Evolutionary conservation across 2,113 vertebrate genomes (phyloP), one percentile per base, ranked within the genome.

Genomic region (Tor tambroides): DNA sequence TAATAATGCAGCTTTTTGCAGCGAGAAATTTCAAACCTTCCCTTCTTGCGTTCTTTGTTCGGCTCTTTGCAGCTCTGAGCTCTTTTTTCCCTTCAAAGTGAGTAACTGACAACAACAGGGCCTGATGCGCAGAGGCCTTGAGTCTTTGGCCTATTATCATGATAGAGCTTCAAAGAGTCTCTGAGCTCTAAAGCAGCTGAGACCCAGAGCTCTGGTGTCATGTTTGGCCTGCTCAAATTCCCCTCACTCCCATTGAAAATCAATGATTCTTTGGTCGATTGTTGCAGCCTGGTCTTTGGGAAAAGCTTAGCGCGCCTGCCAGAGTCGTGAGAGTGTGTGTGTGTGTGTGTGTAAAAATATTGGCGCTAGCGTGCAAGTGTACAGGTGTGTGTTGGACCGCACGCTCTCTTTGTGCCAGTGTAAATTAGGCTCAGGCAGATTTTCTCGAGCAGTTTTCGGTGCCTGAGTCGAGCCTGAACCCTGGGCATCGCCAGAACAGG

Each of bases 381-480:
- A 90, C 91, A 91, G 86, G 91, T 83, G 80, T 75, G n/a, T 87
- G 87, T 87, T 87, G 79, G 49, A 79, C 87, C 54, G 86, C 82
- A 87, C 80, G 88, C 89, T 91, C 89, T 90, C 87, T 90, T 92
- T 87, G 88, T 90, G 87, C 78, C 89, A 85, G 90, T 92, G 91
- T 93, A 94, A 95, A 94, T 94, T 91, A 93, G 92, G 89, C 92
- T 92, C 93, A 94, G 91, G 87, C 91, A 90, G 92, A 91, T 94
- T 94, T 93, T 93, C 90, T 89, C 76, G 2, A 83, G 26, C 61
- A 23, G 76, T 32, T 72, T 71, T 51, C 46, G 4, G 61, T 32
- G 43, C 91, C 81, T 17, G 87, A 92, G 91, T 92, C 91, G 67
- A 91, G 90, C 88, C 90, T 93, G 94, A 94, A 93, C 93, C 89